Evolutionary conservation across 2,797 vertebrate species (phyloP).

Genomic region (Notolabrus celidotus): DNA sequence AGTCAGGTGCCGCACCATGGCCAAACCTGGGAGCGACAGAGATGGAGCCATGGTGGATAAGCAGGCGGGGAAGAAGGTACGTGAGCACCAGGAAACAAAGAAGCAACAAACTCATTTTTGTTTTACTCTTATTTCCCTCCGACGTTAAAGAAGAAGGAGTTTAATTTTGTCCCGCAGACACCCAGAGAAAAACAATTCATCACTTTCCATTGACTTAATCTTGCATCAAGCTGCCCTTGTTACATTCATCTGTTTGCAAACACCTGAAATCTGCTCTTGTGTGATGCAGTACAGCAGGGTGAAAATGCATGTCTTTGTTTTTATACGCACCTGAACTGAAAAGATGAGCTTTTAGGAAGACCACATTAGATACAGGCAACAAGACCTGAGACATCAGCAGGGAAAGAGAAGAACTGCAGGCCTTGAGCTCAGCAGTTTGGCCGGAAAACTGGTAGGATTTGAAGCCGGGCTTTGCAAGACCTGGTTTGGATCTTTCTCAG

Average conservation of each 20-base stretch:
- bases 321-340: neutral
- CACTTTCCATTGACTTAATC: neutral
- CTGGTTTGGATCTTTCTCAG: neutral
- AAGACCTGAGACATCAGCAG: neutral
- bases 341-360: neutral
- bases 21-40: slow-evolving; percentile 97
- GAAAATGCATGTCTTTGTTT: neutral
- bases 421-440: neutral
- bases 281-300: neutral
- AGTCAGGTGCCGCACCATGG: slow-evolving; percentile 97
- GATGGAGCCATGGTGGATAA: slow-evolving; percentile 99
- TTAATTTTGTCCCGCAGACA: neutral
- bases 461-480: neutral
- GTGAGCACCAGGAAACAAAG: neutral
- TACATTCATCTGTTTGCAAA: neutral
- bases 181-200: neutral
- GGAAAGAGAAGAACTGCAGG: no score
- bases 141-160: neutral
- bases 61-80: slow-evolving; percentile 95
- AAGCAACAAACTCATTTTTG: neutral
- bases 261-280: neutral
- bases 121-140: neutral
- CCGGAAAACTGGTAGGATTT: neutral
- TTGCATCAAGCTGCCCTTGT: neutral
- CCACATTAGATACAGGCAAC: neutral